These are phyloP conservation scores for Cecropterus lyciades DNA, from an alignment of 1,140 invertebrate species.

Conservation along the genomic window DNA sequence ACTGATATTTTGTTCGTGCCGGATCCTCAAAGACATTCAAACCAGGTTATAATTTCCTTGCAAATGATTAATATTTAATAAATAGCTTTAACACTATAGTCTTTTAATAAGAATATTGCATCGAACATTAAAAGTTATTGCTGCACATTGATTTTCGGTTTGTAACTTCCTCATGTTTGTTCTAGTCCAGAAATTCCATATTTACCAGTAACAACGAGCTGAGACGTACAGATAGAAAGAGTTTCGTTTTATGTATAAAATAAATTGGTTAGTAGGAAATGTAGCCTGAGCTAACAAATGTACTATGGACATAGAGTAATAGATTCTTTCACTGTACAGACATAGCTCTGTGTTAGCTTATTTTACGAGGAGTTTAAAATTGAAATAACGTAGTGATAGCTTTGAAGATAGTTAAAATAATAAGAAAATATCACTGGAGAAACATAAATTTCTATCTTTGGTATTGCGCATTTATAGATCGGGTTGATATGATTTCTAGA, in stretches of 20 bases:
- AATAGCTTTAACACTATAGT: too few species aligned
- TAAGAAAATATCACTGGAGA: too few species aligned
- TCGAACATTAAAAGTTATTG: background rate
- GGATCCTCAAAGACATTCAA: too few species aligned
- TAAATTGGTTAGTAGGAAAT: constrained; percentile 27
- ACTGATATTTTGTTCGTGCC: too few species aligned
- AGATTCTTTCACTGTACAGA: constrained; percentile 27
- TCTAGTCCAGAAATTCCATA: constrained; percentile 3
- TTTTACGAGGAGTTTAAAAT: constrained; percentile 7
- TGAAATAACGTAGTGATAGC: background rate
- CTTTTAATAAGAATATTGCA: too few species aligned
- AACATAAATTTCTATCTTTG: too few species aligned
- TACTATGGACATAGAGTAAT: constrained; percentile 29
- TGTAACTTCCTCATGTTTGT: background rate
- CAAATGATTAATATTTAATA: too few species aligned
- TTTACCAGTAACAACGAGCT: constrained; percentile 13
- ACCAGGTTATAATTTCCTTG: too few species aligned
- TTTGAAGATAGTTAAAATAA: background rate
- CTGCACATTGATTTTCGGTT: background rate
- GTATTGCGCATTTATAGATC: too few species aligned
- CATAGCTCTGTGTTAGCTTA: constrained; percentile 13
- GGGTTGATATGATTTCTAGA: too few species aligned
- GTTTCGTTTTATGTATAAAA: constrained; percentile 28
- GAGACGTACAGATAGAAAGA: constrained; percentile 15
- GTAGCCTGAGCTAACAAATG: constrained; percentile 17